Conservation (phyloP, 2,888 invertebrate species). For the Cylloceria caligata region DNA sequence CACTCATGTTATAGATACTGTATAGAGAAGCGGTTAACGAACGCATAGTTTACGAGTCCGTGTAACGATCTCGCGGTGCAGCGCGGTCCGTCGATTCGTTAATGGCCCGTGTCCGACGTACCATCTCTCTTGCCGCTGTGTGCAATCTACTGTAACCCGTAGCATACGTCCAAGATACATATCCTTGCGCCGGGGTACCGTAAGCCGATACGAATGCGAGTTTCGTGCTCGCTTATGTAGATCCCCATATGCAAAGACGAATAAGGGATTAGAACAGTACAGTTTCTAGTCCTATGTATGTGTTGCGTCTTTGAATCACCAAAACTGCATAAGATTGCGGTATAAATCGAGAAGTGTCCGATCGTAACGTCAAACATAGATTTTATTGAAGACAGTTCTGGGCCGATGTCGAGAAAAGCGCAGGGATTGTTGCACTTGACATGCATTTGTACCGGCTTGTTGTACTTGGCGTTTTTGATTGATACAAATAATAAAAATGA, state of each 20-base stretch:
- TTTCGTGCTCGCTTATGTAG: constrained; percentile 11
- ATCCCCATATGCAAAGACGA: constrained; percentile 6
- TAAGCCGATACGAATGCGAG: constrained; percentile 38
- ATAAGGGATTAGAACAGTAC: background rate
- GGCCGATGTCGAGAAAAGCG: too few species aligned
- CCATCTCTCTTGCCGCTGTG: constrained; percentile 36
- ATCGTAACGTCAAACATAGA: too few species aligned
- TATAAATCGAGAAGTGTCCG: background rate
- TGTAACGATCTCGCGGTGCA: constrained; percentile 68
- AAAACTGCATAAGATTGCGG: background rate
- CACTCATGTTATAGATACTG: constrained; percentile 15
- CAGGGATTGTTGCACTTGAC: too few species aligned
- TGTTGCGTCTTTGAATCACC: background rate
- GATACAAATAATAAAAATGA: too few species aligned
- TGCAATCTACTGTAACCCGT: constrained; percentile 39
- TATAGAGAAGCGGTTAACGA: constrained; percentile 62
- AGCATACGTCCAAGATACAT: constrained; percentile 29
- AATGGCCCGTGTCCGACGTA: constrained; percentile 68
- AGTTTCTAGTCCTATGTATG: background rate
- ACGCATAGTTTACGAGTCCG: constrained; percentile 66
- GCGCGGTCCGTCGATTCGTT: constrained; percentile 68
- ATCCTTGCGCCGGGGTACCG: constrained; percentile 42
- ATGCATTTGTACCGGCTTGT: too few species aligned
- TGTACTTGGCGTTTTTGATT: too few species aligned
- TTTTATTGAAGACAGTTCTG: too few species aligned